Conservation (phyloP, 2,113 vertebrate genomes). For the Brachyhypopomus gauderio region DNA sequence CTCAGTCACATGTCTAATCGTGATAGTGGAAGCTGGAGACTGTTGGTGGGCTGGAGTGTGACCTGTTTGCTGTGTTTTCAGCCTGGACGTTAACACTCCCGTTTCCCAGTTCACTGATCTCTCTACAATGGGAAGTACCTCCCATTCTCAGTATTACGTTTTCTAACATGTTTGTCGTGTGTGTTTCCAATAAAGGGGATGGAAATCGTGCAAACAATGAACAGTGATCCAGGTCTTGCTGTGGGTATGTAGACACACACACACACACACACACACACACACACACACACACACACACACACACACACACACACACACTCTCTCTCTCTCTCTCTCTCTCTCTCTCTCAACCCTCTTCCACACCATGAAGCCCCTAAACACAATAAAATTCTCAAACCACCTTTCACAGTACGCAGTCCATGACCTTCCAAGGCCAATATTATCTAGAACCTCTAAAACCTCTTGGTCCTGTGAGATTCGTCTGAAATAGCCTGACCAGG, state of each 20-base stretch:
- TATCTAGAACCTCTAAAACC: no score
- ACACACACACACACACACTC: background rate
- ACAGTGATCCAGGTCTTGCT: conserved; percentile 96
- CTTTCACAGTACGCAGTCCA: no score
- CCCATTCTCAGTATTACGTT: background rate
- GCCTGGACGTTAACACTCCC: background rate
- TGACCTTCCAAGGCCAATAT: no score
- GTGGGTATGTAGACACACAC: conserved; percentile 80
- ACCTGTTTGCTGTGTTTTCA: background rate
- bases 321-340: no score
- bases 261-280: background rate
- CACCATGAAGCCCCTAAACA: background rate
- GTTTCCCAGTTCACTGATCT: background rate
- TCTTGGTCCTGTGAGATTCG: no score
- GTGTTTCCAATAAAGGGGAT: conserved; percentile 81
- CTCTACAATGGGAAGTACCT: background rate
- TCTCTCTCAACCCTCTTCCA: background rate
- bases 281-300: background rate
- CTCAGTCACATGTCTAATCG: no score
- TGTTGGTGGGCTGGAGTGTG: background rate
- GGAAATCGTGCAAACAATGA: conserved; percentile 99
- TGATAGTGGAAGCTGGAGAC: background rate
- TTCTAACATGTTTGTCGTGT: background rate
- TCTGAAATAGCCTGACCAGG: no score
- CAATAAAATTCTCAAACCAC: background rate